These are phyloP conservation scores for Squalus acanthias DNA, from an alignment of 2,797 vertebrate species.

Conservation along the genomic window DNA sequence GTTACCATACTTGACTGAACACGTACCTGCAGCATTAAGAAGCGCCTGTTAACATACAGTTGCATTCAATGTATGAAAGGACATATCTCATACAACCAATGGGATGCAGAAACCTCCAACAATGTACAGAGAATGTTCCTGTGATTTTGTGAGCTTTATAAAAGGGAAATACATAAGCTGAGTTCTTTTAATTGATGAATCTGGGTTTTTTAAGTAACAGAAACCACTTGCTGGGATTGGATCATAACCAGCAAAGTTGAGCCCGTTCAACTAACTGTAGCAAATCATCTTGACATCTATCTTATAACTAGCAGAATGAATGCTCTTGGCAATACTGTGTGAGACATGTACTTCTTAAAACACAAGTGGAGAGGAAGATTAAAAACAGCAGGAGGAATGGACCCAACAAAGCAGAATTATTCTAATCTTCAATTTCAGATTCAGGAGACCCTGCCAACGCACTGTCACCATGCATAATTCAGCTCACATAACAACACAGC, in stretches of 20 bases:
- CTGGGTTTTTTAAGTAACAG: conserved; percentile 39
- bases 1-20: conserved; percentile 10
- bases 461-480: conserved; percentile 62
- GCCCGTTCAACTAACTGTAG: conserved; percentile 45
- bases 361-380: conserved; percentile 64
- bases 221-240: conserved; percentile 49
- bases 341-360: conserved; percentile 57
- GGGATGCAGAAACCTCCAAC: conserved; percentile 40
- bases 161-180: conserved; percentile 1
- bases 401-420: conserved; percentile 69
- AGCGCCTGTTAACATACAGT: conserved; percentile 12
- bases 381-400: conserved; percentile 66
- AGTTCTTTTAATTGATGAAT: conserved; percentile 43
- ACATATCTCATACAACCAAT: neutral
- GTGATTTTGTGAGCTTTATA: conserved; percentile 21
- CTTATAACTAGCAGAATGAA: conserved; percentile 61
- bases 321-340: conserved; percentile 56
- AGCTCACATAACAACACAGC: conserved; percentile 49
- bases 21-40: neutral
- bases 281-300: conserved; percentile 52
- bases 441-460: conserved; percentile 57
- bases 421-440: conserved; percentile 65
- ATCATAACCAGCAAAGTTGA: conserved; percentile 46
- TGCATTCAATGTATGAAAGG: conserved; percentile 27
- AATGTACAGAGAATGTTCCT: neutral